phyloP scores from a whole-genome alignment of 1,140 invertebrate genomes.

The Probaryconus sp. region DNA sequence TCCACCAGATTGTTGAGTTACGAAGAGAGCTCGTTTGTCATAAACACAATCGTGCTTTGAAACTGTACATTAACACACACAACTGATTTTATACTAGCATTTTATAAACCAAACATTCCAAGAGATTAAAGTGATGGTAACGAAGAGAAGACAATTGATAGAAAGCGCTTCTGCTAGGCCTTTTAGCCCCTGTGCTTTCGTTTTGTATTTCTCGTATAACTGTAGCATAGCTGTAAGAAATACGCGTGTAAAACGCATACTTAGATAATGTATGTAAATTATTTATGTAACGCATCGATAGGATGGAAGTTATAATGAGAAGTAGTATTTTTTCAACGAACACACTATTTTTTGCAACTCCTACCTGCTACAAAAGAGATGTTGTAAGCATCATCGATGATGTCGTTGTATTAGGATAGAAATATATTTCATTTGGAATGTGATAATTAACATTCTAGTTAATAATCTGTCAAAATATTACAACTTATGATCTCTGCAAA shows the following conservation, averaged over 20 bases:
- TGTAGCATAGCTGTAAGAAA: slow-evolving; percentile 19
- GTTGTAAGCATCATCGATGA: background rate
- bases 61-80: slow-evolving; percentile 12
- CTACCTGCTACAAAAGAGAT: slow-evolving; percentile 39
- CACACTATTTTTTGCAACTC: slow-evolving; percentile 62
- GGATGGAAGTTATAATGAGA: slow-evolving; percentile 43
- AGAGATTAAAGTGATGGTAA: background rate
- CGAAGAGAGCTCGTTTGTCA: slow-evolving; percentile 20
- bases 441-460: too few relatives aligned
- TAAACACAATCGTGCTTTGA: slow-evolving; percentile 49
- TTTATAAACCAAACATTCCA: slow-evolving; percentile 55
- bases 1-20: background rate
- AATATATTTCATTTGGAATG: background rate
- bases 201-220: slow-evolving; percentile 41
- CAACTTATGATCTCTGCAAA: too few relatives aligned
- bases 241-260: background rate
- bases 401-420: background rate
- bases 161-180: slow-evolving; percentile 57
- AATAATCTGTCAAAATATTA: too few relatives aligned
- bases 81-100: slow-evolving; percentile 48
- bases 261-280: slow-evolving; percentile 38
- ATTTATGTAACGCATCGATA: slow-evolving; percentile 51
- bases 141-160: slow-evolving; percentile 22
- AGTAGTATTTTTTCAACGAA: slow-evolving; percentile 63
- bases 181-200: slow-evolving; percentile 60